These are phyloP conservation scores for Cheilosia scutellata DNA, from an alignment of 2,888 invertebrate species.

Conservation along the genomic window DNA sequence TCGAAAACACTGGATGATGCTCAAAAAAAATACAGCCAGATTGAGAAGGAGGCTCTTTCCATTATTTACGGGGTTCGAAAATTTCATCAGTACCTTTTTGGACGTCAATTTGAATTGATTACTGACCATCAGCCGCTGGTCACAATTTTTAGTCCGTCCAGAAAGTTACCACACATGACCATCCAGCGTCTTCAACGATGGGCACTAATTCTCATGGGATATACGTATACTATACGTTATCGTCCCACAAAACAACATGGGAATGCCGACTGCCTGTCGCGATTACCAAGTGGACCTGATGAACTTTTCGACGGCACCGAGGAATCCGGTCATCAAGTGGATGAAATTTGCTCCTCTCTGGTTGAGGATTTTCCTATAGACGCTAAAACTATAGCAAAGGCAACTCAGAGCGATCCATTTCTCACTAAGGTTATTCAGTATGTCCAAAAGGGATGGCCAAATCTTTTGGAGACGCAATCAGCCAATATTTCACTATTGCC, in stretches of 20 bases:
- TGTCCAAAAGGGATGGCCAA: slow-evolving; percentile 12
- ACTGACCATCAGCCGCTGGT: slow-evolving; percentile 44
- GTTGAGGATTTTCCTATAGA: slow-evolving; percentile 17
- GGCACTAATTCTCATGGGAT: slow-evolving; percentile 48
- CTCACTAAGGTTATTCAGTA: slow-evolving; percentile 8
- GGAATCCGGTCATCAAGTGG: slow-evolving; percentile 3
- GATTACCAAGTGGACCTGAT: slow-evolving; percentile 52
- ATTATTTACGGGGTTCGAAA: slow-evolving; percentile 57
- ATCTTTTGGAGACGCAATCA: neutral
- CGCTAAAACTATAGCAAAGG: neutral
- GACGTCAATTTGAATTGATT: slow-evolving; percentile 41
- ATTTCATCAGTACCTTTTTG: slow-evolving; percentile 71
- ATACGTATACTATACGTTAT: slow-evolving; percentile 61
- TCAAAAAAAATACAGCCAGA: slow-evolving; percentile 61
- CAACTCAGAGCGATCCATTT: neutral
- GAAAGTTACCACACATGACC: slow-evolving; percentile 60
- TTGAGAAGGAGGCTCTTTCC: slow-evolving; percentile 70
- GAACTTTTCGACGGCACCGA: slow-evolving; percentile 40
- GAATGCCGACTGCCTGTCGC: slow-evolving; percentile 72
- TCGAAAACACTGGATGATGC: slow-evolving; percentile 55
- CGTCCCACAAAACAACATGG: slow-evolving; percentile 63
- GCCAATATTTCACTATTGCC: neutral
- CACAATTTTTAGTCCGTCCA: slow-evolving; percentile 56
- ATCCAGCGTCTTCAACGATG: slow-evolving; percentile 62
- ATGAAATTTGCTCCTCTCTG: neutral